phyloP scores from a whole-genome alignment of 2,888 invertebrate species.

The Suillia variegata region DNA sequence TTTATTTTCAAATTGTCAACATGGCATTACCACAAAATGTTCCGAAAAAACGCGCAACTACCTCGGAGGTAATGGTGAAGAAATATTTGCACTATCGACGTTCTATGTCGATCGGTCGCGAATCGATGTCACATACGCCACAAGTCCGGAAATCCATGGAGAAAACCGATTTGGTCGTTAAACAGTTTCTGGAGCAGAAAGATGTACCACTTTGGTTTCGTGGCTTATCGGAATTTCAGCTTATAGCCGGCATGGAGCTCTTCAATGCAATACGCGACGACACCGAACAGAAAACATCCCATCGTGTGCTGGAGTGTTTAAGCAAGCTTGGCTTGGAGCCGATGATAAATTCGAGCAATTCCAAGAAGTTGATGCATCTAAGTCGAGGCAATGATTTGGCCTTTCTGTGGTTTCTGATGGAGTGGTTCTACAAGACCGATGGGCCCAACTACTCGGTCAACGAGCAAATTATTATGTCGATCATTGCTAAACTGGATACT shows the following conservation, averaged over 20 bases:
- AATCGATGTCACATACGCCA: no score
- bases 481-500: constrained; percentile 54
- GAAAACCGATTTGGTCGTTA: no score
- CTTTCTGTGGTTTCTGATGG: constrained; percentile 58
- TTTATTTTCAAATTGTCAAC: no score
- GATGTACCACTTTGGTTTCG: constrained; percentile 51
- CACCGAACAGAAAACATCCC: constrained; percentile 42
- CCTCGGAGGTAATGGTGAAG: no score
- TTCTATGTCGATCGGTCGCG: no score
- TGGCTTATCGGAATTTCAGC: constrained; percentile 45
- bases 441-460: constrained; percentile 38
- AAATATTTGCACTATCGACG: no score
- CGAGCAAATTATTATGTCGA: constrained; percentile 53
- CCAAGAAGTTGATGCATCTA: constrained; percentile 38
- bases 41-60: no score
- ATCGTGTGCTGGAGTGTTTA: constrained; percentile 37
- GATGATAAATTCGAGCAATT: constrained; percentile 22
- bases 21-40: no score
- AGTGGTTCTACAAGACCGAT: constrained; percentile 44
- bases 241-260: constrained; percentile 38
- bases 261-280: constrained; percentile 44
- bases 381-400: constrained; percentile 56
- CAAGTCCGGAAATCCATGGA: no score
- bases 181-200: no score
- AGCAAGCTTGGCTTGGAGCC: constrained; percentile 47